These are phyloP conservation scores for Petrocephalus schoutedeni DNA, from an alignment of 2,797 vertebrate species.

Conservation along the genomic window DNA sequence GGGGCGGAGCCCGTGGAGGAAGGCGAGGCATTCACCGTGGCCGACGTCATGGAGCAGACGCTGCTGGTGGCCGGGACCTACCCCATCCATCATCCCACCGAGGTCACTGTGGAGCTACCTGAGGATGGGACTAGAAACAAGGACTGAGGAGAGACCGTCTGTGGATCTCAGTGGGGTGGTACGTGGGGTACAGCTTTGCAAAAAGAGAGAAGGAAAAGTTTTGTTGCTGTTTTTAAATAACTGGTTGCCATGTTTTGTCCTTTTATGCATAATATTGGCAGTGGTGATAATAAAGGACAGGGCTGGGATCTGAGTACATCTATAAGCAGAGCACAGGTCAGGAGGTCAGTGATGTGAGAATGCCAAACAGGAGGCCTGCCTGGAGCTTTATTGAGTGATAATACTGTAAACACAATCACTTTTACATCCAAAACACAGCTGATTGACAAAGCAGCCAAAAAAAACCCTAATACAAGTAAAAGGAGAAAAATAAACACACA, in stretches of 20 bases:
- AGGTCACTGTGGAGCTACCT: conserved; percentile 42
- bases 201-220: neutral
- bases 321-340: neutral
- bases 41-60: conserved; percentile 47
- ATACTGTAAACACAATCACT: conserved; percentile 39
- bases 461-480: conserved; percentile 45
- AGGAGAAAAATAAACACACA: conserved; percentile 6
- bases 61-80: conserved; percentile 47
- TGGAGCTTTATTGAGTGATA: conserved; percentile 47
- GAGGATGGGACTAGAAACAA: conserved; percentile 39
- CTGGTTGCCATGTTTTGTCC: neutral
- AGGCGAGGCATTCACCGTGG: conserved; percentile 43
- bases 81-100: conserved; percentile 34
- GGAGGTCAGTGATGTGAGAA: neutral
- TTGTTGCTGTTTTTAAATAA: neutral
- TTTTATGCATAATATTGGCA: conserved; percentile 20
- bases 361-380: conserved; percentile 38
- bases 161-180: neutral
- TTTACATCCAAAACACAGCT: conserved; percentile 36
- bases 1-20: neutral
- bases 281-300: conserved; percentile 6
- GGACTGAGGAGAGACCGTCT: conserved; percentile 32
- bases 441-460: conserved; percentile 28
- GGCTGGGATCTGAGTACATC: neutral
- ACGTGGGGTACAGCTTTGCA: neutral